phyloP scores from a whole-genome alignment of 2,888 invertebrate genomes.

The Podotricha telesiphe region DNA sequence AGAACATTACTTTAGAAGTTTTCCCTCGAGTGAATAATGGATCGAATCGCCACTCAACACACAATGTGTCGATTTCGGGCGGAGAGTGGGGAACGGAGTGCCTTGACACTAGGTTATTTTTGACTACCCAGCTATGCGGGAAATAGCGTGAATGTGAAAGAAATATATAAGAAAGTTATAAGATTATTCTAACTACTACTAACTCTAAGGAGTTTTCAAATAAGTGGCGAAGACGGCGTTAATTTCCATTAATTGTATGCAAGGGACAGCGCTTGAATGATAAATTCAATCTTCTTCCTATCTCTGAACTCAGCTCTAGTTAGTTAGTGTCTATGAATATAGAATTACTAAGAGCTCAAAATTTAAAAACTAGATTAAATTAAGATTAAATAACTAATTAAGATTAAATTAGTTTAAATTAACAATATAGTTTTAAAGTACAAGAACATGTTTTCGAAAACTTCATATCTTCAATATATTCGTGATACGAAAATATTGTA shows the following conservation, averaged over 20 bases:
- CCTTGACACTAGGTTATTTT: not conserved
- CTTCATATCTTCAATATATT: too few relatives aligned
- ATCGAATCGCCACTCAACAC: too few relatives aligned
- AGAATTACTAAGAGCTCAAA: not conserved
- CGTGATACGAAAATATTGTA: too few relatives aligned
- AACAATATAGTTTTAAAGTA: too few relatives aligned
- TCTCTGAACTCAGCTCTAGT: constrained; percentile 27
- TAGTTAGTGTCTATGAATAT: constrained; percentile 21
- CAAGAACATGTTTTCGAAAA: too few relatives aligned
- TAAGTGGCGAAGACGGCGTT: constrained; percentile 31
- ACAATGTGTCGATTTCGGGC: too few relatives aligned
- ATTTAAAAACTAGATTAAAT: too few relatives aligned
- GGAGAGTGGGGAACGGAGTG: too few relatives aligned
- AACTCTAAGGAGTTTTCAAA: constrained; percentile 15
- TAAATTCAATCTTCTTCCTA: constrained; percentile 33
- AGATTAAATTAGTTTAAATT: too few relatives aligned
- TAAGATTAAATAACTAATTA: too few relatives aligned
- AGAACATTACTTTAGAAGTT: too few relatives aligned
- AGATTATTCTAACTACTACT: not conserved
- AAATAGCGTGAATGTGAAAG: not conserved
- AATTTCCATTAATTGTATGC: constrained; percentile 48
- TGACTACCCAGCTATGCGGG: not conserved
- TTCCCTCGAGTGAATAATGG: too few relatives aligned
- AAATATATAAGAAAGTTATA: not conserved
- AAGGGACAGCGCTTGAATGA: constrained; percentile 37